Percentiles rank a stretch among this genome's conserved stretches.
These are phyloP conservation scores for Pollimyrus isidori DNA, from an alignment of 2,113 vertebrate species.

Conservation along the genomic window DNA sequence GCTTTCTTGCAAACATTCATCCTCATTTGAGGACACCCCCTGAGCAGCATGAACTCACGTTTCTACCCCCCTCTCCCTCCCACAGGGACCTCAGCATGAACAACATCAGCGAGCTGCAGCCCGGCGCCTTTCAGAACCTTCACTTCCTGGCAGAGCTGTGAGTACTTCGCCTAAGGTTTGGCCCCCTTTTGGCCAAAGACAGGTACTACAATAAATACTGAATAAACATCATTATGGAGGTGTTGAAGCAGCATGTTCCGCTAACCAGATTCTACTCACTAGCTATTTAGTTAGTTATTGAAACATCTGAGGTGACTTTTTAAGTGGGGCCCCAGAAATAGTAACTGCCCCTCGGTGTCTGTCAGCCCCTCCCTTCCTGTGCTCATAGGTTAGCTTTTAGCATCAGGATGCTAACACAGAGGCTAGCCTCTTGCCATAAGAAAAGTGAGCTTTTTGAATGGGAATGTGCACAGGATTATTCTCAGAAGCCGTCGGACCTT, in stretches of 20 bases:
- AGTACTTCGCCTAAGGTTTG: slow-evolving; percentile 52
- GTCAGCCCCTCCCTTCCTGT: neutral
- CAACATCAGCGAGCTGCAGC: slow-evolving; percentile 81
- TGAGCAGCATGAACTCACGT: neutral
- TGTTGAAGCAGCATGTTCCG: neutral
- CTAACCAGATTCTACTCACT: neutral
- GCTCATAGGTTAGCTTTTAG: neutral
- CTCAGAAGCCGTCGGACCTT: neutral
- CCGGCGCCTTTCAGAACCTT: slow-evolving; percentile 68
- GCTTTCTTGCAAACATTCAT: neutral
- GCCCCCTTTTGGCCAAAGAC: neutral
- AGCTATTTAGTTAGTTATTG: neutral
- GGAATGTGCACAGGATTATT: neutral
- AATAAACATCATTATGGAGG: neutral
- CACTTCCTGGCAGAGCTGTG: slow-evolving; percentile 89
- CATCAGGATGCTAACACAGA: neutral
- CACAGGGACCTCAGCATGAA: slow-evolving; percentile 92
- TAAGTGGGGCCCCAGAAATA: neutral
- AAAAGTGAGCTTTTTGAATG: neutral
- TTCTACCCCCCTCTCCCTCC: slow-evolving; percentile 23
- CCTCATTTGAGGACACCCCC: neutral
- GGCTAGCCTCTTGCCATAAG: neutral
- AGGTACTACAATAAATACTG: neutral
- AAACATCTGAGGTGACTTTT: neutral
- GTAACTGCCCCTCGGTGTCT: neutral